These are phyloP conservation scores for Propithecus perrieri DNA, from an alignment of 2,797 vertebrate genomes.

Conservation along the genomic window DNA sequence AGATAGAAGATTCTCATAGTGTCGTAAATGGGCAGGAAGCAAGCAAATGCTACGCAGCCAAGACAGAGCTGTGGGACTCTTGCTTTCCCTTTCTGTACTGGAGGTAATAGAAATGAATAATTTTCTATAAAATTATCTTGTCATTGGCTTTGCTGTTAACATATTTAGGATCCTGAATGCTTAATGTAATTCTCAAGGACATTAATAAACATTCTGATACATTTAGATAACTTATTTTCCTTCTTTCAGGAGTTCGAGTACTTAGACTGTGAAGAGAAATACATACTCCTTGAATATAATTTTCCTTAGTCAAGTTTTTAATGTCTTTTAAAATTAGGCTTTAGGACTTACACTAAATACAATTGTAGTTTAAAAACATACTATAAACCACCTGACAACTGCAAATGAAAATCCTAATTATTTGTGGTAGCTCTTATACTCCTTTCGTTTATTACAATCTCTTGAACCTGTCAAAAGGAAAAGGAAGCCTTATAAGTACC, in stretches of 20 bases:
- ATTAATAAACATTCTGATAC: background rate
- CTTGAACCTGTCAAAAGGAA: background rate
- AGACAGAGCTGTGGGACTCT: background rate
- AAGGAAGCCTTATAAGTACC: background rate
- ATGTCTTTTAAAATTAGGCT: background rate
- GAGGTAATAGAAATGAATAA: background rate
- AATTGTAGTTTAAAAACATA: slow-evolving; percentile 37
- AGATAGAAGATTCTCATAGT: background rate
- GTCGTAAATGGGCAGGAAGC: background rate
- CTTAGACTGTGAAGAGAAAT: slow-evolving; percentile 23
- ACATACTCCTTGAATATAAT: background rate
- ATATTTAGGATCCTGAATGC: slow-evolving; percentile 12
- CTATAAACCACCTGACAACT: background rate
- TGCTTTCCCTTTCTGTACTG: background rate
- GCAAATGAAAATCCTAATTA: slow-evolving; percentile 30
- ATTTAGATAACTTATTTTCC: slow-evolving; percentile 1
- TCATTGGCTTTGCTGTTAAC: slow-evolving; percentile 6
- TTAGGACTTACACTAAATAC: slow-evolving; percentile 7
- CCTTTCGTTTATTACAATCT: background rate
- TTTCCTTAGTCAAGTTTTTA: slow-evolving; percentile 26
- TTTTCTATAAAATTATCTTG: background rate
- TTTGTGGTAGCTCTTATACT: background rate
- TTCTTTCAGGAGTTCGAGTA: slow-evolving; percentile 12
- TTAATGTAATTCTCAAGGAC: background rate
- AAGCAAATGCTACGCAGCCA: background rate